Base-by-base conservation (phyloP, 2,888 invertebrate genomes). In the Neuroscelio doddi region DNA sequence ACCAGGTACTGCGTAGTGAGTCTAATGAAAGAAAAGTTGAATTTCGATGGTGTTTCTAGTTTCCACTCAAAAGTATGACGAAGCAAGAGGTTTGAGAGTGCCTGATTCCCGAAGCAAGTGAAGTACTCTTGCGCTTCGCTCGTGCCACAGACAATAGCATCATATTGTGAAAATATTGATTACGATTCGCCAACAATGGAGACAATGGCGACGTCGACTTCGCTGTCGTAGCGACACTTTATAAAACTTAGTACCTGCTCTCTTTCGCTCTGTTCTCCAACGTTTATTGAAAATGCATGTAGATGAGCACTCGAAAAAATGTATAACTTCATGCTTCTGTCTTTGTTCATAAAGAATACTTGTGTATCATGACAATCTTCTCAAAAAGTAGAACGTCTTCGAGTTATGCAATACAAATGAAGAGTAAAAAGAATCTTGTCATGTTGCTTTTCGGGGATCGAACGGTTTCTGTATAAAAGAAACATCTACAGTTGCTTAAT, bases 141-240 rank as follows among this genome's bases (percentile, higher is more conserved):
- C 81, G 81, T 83, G 81, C 79, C 77, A 68, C 71, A 73, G 77
- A 82, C 83, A 83, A 83, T 83, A 76, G 76, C 74, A 74, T 69
- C 77, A 80, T 83, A 83, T 83, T 83, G 83, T 83, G 83, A 83
- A 83, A 83, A 83, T 83, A 83, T 83, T 83, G 83, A 83, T 83
- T 83, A 76, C 75, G 76, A 81, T 81, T 81, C 81, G 71, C 75
- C 79, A 79, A 82, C 82, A 83, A 83, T 82, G 76, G 75, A 79
- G 79, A 83, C 83, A 83, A 83, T 81, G 80, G 70, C 74, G 66
- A 55, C 64, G 58, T 64, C 74, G 77, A 75, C 75, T 74, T 73
- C 71, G 74, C 76, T 77, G 74, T 74, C 75, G 74, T 72, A 51
- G 78, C 75, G 74, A 64, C 73, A 73, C 76, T 81, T 56, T 72